Evolutionary conservation across 2,113 vertebrate species (phyloP).

Genomic region (Antechinus flavipes): DNA sequence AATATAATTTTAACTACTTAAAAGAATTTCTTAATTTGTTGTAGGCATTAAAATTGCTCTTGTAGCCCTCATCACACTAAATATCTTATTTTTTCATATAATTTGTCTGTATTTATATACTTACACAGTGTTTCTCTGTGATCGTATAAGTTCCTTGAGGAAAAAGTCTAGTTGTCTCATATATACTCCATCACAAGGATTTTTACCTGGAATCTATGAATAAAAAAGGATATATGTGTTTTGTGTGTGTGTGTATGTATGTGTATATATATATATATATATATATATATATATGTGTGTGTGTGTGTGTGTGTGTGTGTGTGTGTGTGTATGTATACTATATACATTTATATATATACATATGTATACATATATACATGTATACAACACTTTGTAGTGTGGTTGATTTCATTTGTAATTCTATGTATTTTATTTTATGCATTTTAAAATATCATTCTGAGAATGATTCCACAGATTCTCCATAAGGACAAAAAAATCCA

Average conservation of each 20-base stretch:
- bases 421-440: background rate
- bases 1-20: background rate
- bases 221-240: no score
- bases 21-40: background rate
- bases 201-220: background rate
- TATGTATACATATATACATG: no score
- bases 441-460: background rate
- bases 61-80: background rate
- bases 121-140: background rate
- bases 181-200: background rate
- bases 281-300: no score
- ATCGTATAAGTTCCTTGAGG: background rate
- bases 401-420: background rate
- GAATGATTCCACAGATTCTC: background rate
- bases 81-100: background rate
- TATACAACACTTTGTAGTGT: background rate
- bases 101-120: background rate
- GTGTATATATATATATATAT: no score
- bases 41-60: background rate
- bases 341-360: no score
- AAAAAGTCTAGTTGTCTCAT: background rate
- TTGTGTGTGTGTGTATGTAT: no score
- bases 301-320: no score
- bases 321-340: no score
- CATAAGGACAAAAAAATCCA: background rate